These are phyloP conservation scores for Melierax canorus DNA, from an alignment of 2,113 vertebrate genomes.

Conservation along the genomic window DNA sequence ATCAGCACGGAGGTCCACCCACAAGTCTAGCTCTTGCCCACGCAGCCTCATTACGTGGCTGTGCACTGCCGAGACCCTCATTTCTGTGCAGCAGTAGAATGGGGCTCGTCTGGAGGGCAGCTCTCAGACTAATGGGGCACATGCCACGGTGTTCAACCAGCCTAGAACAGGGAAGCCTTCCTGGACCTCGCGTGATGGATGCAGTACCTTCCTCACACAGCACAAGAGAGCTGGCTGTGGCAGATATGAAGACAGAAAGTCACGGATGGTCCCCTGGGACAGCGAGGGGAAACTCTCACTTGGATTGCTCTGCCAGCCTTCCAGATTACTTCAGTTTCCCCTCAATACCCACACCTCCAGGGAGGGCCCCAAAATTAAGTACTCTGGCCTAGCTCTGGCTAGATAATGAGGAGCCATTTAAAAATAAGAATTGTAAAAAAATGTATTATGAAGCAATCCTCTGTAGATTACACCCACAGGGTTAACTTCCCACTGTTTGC, in stretches of 20 bases:
- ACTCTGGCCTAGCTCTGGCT: neutral
- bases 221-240: neutral
- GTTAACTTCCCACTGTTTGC: neutral
- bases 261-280: neutral
- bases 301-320: neutral
- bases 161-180: neutral
- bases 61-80: neutral
- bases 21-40: neutral
- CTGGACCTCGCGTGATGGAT: neutral
- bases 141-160: neutral
- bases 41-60: neutral
- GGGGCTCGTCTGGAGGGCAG: neutral
- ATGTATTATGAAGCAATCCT: neutral
- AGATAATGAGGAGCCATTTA: neutral
- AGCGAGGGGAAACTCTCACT: neutral
- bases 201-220: neutral
- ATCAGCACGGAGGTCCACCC: neutral
- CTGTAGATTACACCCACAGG: neutral
- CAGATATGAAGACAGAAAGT: neutral
- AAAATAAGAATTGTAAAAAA: neutral
- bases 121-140: neutral
- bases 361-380: neutral
- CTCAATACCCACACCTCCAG: neutral
- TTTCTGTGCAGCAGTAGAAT: neutral
- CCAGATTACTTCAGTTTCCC: neutral